Conservation (phyloP, 1,140 invertebrate species). For the Aphaenogaster ashmeadi region DNA sequence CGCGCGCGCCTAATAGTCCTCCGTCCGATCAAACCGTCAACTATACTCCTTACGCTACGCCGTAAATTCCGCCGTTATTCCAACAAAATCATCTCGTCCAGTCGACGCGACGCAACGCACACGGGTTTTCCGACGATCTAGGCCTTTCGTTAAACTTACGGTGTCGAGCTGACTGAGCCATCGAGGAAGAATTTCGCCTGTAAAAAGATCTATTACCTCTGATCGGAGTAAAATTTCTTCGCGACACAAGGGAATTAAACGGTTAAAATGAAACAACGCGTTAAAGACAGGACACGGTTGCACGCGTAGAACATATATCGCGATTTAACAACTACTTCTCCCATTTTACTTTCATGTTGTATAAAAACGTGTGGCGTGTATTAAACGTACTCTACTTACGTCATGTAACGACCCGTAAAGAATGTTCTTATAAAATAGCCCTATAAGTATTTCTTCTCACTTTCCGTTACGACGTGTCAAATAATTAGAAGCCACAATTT, state of each 20-base stretch:
- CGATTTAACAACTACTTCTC: neutral
- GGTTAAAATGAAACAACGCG: neutral
- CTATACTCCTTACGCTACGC: slow-evolving; percentile 37
- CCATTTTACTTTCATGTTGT: slow-evolving; percentile 55
- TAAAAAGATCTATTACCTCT: neutral
- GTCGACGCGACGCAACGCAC: slow-evolving; percentile 40
- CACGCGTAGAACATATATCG: neutral
- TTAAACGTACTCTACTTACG: slow-evolving; percentile 40
- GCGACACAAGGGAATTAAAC: neutral
- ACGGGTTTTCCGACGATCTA: slow-evolving; percentile 60
- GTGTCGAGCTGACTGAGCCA: slow-evolving; percentile 47
- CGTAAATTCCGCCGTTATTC: slow-evolving; percentile 7
- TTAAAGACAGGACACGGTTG: neutral
- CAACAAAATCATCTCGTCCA: slow-evolving; percentile 32
- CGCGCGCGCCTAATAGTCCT: slow-evolving; percentile 23
- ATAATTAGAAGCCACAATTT: slow-evolving; percentile 56
- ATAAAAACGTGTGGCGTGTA: slow-evolving; percentile 56
- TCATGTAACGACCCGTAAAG: slow-evolving; percentile 54
- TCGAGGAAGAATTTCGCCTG: slow-evolving; percentile 40
- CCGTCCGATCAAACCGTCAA: slow-evolving; percentile 49
- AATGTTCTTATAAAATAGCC: slow-evolving; percentile 59
- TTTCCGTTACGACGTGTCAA: slow-evolving; percentile 14
- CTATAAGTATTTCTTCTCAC: slow-evolving; percentile 37
- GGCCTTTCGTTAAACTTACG: slow-evolving; percentile 56
- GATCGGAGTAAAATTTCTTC: neutral